Percentiles rank a stretch among this genome's conserved stretches.
Evolutionary conservation across 2,888 invertebrate genomes (phyloP).

Genomic region (Acanthacorydalis orientalis): DNA sequence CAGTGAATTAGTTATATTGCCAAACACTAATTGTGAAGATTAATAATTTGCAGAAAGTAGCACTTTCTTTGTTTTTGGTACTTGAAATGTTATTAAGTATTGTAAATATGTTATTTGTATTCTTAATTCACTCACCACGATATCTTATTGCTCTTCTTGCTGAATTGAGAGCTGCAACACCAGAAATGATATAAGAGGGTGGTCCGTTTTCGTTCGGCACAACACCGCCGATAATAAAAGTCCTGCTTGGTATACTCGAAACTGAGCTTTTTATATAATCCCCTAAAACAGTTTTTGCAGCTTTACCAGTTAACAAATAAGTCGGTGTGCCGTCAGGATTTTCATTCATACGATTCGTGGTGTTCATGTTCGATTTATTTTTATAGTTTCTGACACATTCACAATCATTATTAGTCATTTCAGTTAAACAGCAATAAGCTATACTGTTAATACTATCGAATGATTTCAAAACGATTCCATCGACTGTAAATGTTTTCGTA

Average conservation of each 20-base stretch:
- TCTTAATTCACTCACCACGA: too few relatives aligned
- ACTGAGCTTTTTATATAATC: background rate
- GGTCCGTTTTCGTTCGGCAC: background rate
- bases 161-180: background rate
- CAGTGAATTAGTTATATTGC: too few relatives aligned
- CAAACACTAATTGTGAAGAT: too few relatives aligned
- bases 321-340: conserved; percentile 1
- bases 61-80: too few relatives aligned
- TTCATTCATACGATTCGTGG: conserved; percentile 8
- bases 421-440: conserved; percentile 14
- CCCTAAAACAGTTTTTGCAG: background rate
- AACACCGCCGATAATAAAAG: background rate
- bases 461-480: conserved; percentile 3
- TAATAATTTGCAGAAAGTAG: too few relatives aligned
- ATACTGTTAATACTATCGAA: conserved; percentile 1
- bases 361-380: conserved; percentile 11
- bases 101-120: too few relatives aligned
- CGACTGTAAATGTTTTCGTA: conserved; percentile 2
- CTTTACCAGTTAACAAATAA: background rate
- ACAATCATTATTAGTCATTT: conserved; percentile 17
- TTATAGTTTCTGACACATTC: conserved; percentile 18
- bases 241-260: background rate
- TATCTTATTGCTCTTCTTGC: background rate
- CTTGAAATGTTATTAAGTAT: too few relatives aligned
- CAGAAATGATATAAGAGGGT: conserved; percentile 5